Base-by-base conservation (phyloP, 1,140 invertebrate species). In the Whitmania pigra region DNA sequence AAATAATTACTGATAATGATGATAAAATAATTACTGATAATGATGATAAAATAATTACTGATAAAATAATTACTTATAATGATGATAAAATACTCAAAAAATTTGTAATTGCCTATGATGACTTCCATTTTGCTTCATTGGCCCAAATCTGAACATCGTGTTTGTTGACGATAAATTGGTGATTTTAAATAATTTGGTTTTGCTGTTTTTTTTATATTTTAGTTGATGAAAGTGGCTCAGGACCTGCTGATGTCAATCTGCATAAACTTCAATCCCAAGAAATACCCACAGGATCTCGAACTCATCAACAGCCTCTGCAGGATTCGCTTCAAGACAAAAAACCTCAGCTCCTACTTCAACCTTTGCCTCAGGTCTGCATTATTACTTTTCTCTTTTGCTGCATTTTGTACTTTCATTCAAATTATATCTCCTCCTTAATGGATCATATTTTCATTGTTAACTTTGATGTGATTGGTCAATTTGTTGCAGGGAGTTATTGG, bases 161-260 rank as follows among this genome's bases (percentile, higher is more conserved):
- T 27, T 36, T 22, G 13, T 20, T 13, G 13, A 5, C 11, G 20
- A 40, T 15, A 11, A 18, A 69, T 69, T 36, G 11, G 25, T 43
- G 36, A 27, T n/a, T n/a, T 68, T 68, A n/a, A 71, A n/a, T 25
- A 13, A 36, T 9, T 27, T 40, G 0, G 18, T 72, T 53, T 29
- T 68, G 20, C 5, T 7, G 22, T 31, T n/a, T 22, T 31, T 36
- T 72, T 67, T 22, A 53, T 43, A 73, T 71, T 78, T 17, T 72
- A 82, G 85, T 80, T 94, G 57, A 89, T 90, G 80, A 87, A 90
- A 77, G 87, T 89, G 13, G 92, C 93, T 0, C 94, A 96, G 80
- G 93, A 98, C 82, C 82, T 98, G n/a, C 82, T 98, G 4, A 88
- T 93, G 71, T 90, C 93, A 75, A 86, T 97, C 69, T 95, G 93